These are phyloP conservation scores for Protosalanx chinensis DNA, from an alignment of 2,797 vertebrate species.

Conservation along the genomic window DNA sequence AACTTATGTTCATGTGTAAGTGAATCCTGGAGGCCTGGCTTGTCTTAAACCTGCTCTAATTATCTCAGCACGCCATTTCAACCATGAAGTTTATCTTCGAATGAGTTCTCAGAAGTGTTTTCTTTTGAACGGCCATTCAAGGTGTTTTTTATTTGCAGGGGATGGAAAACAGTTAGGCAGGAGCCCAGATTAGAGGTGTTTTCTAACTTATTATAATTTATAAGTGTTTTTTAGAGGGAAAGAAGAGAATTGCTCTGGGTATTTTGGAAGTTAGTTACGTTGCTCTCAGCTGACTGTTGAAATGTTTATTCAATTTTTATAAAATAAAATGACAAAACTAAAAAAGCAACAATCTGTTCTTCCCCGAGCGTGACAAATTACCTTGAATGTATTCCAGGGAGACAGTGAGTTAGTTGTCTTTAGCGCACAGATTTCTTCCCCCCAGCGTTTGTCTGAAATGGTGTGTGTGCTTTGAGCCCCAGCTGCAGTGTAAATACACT, in stretches of 20 bases:
- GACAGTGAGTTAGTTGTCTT: neutral
- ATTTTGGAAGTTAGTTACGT: no score
- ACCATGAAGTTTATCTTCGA: no score
- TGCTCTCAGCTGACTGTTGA: neutral
- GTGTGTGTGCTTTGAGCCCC: constrained; percentile 23
- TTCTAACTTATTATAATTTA: neutral
- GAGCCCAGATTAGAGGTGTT: neutral
- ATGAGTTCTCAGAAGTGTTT: no score
- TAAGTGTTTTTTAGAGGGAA: neutral
- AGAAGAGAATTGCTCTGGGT: no score
- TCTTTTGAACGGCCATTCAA: no score
- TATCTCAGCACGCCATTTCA: no score
- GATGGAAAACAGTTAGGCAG: no score
- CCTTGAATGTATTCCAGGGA: neutral
- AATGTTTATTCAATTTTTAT: neutral
- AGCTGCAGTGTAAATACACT: constrained; percentile 51
- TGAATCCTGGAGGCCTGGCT: neutral
- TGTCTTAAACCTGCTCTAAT: neutral
- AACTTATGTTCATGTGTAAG: neutral
- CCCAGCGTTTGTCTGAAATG: neutral
- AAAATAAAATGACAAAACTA: neutral
- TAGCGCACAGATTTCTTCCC: neutral
- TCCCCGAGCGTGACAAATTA: neutral
- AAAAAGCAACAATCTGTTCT: constrained; percentile 6
- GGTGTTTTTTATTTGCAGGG: no score